Evolutionary conservation across 2,888 invertebrate species (phyloP), one percentile per base, ranked within the genome.

Genomic region (Plutella xylostella): DNA sequence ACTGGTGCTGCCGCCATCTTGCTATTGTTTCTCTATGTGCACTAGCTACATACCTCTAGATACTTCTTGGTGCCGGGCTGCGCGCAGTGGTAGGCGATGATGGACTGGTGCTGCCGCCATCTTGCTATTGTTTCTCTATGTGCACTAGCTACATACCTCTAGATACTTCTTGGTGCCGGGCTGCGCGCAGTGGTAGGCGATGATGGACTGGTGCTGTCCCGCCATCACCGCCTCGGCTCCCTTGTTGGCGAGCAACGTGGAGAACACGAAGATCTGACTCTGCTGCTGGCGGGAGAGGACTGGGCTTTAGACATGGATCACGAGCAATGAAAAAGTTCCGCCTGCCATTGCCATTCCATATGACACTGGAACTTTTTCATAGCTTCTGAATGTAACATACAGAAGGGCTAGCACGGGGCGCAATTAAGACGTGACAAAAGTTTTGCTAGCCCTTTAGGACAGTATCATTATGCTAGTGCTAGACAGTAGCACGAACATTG

Each of bases 231-330:
- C 90, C 61, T 98, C 97, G 0, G 97, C 97, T 4, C 96, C 97
- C 67, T 95, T 92, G 76, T 98, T 98, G 3, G 97, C 98, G 76
- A 97, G 82, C 61, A 91, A 85, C 7, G 98, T 97, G 18, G 96
- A 95, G 85, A 98, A 98, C 57, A 98, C 97, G 88, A 97, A 98
- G 71, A 98, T 96, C 77, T 97, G 97, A 80, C 95, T 97, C 80
- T 97, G 97, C 78, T 98, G 97, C 84, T 96, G 95, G 92, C 92
- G 92, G 61, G 19, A 21, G 11, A 2, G 18, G 37, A 18, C 7
- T 11, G 19, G 37, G 9, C 19, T 37, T 37, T 19, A 37, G 18
- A 37, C 20, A 18, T 37, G 33, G 11, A n/a, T n/a, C n/a, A n/a
- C 33, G n/a, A n/a, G n/a, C n/a, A n/a, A n/a, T n/a, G n/a, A n/a